A percentile compares a stretch with the other conserved stretches of the same genome.
phyloP scores from a whole-genome alignment of 1,140 invertebrate genomes.

The Episyrphus balteatus region DNA sequence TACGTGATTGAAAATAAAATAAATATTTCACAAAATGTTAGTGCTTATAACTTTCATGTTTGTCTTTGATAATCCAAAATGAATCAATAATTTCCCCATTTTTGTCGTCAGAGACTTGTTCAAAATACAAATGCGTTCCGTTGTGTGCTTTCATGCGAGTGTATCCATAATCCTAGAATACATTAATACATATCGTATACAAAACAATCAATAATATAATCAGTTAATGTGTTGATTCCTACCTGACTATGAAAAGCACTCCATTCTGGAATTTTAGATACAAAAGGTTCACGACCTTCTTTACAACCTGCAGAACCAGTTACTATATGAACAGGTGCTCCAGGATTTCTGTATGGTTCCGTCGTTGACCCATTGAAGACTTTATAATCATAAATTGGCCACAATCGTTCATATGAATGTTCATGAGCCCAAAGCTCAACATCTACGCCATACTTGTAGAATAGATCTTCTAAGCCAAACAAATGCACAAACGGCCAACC shows the following conservation, averaged over 20 bases:
- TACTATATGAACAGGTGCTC: constrained; percentile 84
- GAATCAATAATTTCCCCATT: constrained; percentile 61
- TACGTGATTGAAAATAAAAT: neutral
- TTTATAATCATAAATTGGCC: constrained; percentile 80
- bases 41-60: constrained; percentile 36
- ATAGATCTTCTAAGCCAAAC: constrained; percentile 73
- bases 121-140: constrained; percentile 73
- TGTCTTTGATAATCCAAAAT: constrained; percentile 64
- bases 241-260: constrained; percentile 46
- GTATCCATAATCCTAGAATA: constrained; percentile 84
- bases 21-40: too few species aligned
- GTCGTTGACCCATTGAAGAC: constrained; percentile 71
- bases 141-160: constrained; percentile 73
- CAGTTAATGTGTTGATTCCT: neutral
- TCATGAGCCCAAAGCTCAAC: constrained; percentile 91
- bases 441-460: constrained; percentile 85
- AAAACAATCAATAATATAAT: too few species aligned
- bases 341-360: constrained; percentile 72
- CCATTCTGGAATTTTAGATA: constrained; percentile 30
- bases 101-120: constrained; percentile 84
- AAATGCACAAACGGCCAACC: constrained; percentile 61
- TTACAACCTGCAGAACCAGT: constrained; percentile 86
- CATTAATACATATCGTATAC: neutral
- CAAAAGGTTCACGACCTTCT: constrained; percentile 46
- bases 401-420: constrained; percentile 90